Evolutionary conservation across 2,113 vertebrate species (phyloP).

Genomic region (Solenodon paradoxus): DNA sequence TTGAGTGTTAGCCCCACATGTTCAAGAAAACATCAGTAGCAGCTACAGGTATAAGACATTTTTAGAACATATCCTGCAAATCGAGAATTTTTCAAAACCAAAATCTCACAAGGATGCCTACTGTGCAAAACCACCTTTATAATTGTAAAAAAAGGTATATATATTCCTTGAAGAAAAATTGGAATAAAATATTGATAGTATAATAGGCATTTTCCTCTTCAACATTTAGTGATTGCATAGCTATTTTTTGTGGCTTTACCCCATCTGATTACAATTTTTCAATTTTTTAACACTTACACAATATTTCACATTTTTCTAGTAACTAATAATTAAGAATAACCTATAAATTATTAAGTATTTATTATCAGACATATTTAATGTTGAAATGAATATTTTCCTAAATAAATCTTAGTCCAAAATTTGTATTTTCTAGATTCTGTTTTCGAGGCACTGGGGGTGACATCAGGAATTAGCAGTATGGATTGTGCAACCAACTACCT

Average conservation of each 20-base stretch:
- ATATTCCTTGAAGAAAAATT: not conserved
- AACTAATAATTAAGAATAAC: not conserved
- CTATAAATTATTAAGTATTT: not conserved
- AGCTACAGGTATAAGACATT: not conserved
- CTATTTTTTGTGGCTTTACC: not conserved
- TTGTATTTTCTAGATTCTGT: not conserved
- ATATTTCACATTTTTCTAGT: not conserved
- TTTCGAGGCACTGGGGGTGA: not conserved
- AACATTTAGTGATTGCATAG: not conserved
- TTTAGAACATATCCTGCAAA: not conserved
- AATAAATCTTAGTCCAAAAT: not conserved
- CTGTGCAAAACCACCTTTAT: not conserved
- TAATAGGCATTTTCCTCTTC: not conserved
- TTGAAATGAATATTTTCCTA: not conserved
- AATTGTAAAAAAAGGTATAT: not conserved
- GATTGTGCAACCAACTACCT: not conserved
- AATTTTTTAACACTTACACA: not conserved
- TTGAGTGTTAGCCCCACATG: not conserved
- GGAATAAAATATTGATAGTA: not conserved
- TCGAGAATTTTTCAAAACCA: not conserved
- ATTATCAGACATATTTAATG: not conserved
- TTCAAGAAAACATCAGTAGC: not conserved
- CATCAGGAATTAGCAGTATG: not conserved
- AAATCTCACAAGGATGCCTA: not conserved
- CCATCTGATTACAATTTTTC: not conserved